Conservation (phyloP, 2,888 invertebrate genomes). For the Ophraella communa region DNA sequence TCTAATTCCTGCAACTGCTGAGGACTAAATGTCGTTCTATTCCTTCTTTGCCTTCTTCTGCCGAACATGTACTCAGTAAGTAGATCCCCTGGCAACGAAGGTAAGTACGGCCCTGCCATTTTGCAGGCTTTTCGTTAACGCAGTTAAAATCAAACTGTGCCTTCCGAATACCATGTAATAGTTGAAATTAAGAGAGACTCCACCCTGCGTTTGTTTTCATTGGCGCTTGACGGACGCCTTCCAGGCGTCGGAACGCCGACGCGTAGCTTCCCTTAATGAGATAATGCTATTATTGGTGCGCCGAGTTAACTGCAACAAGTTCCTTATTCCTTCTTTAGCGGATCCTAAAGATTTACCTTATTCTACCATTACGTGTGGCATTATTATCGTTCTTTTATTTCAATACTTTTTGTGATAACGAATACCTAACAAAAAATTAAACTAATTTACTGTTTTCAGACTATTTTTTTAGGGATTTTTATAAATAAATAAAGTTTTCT, state of each 20-base stretch:
- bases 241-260: conserved; percentile 57
- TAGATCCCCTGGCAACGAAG: conserved; percentile 85
- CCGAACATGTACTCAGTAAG: conserved; percentile 94
- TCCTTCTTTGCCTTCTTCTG: conserved; percentile 83
- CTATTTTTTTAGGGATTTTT: too few relatives aligned
- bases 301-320: conserved; percentile 37
- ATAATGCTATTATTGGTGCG: conserved; percentile 54
- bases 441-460: too few relatives aligned
- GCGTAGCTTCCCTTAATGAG: conserved; percentile 50
- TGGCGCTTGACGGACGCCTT: conserved; percentile 53
- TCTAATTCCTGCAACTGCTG: conserved; percentile 92
- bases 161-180: conserved; percentile 46
- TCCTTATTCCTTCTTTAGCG: conserved; percentile 20
- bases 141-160: conserved; percentile 48
- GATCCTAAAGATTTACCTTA: not conserved
- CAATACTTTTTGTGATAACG: not conserved
- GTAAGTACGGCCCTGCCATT: conserved; percentile 88
- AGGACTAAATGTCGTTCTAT: conserved; percentile 92
- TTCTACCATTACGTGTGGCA: not conserved
- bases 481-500: too few relatives aligned
- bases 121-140: conserved; percentile 38
- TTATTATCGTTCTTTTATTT: not conserved
- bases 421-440: not conserved
- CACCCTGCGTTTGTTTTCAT: conserved; percentile 54
- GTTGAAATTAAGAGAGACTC: conserved; percentile 52